Conservation (phyloP, 23 tunicate species). For the Trididemnum nubilum region DNA sequence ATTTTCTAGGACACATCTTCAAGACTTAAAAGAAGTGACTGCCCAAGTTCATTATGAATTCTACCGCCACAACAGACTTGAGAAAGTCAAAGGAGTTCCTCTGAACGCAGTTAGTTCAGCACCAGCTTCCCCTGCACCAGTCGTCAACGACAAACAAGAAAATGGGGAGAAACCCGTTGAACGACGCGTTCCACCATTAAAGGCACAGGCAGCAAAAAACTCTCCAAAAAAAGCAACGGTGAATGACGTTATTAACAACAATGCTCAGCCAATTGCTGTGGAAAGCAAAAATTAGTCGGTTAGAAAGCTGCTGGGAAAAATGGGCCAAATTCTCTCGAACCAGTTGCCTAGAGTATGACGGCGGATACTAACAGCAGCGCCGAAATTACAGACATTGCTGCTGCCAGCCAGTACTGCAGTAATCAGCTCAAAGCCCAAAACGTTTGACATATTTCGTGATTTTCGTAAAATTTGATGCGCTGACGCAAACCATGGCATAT, state of each 20-base stretch:
- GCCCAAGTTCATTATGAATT: slow-evolving; percentile 94
- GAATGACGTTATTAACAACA: slow-evolving; percentile 12
- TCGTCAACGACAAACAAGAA: neutral
- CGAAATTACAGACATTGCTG: too few relatives aligned
- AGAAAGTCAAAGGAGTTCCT: slow-evolving; percentile 70
- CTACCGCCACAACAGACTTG: slow-evolving; percentile 83
- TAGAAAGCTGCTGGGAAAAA: slow-evolving; percentile 10
- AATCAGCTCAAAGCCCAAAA: too few relatives aligned
- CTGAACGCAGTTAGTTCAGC: slow-evolving; percentile 62
- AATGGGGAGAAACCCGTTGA: neutral
- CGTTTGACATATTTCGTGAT: too few relatives aligned
- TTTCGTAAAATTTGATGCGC: too few relatives aligned
- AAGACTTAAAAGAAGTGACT: slow-evolving; percentile 93
- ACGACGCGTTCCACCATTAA: neutral
- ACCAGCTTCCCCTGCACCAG: slow-evolving; percentile 39
- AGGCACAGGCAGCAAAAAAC: slow-evolving; percentile 3
- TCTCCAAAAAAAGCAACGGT: neutral
- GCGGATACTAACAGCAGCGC: too few relatives aligned
- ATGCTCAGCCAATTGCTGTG: slow-evolving; percentile 13
- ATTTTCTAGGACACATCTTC: slow-evolving; percentile 78
- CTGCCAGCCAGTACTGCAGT: too few relatives aligned
- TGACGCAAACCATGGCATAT: too few relatives aligned
- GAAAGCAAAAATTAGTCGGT: too few relatives aligned
- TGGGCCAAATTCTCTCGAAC: too few relatives aligned
- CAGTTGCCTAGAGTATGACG: too few relatives aligned